Conservation (phyloP, 2,888 invertebrate species). For the Drosophila demipolita region DNA sequence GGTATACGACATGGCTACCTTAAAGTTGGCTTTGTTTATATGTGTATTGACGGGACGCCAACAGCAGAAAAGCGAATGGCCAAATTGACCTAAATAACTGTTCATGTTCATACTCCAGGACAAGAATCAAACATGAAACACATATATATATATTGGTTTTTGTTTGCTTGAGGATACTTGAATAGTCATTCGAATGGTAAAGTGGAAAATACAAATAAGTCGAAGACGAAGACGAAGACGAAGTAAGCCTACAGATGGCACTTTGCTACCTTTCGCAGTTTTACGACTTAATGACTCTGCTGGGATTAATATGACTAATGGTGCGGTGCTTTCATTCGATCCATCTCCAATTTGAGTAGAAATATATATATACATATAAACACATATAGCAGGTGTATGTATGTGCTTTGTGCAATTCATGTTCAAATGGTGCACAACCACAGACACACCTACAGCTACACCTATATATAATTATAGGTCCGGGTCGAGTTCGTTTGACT, state of each 20-base stretch:
- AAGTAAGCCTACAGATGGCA: constrained; percentile 31
- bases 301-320: constrained; percentile 82
- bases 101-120: constrained; percentile 8
- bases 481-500: constrained; percentile 40
- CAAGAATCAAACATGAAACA: not conserved
- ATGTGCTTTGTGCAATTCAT: constrained; percentile 73
- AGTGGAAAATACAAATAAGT: not conserved
- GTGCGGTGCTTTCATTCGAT: constrained; percentile 69
- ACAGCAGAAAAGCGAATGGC: constrained; percentile 16
- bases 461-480: constrained; percentile 65
- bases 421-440: constrained; percentile 50
- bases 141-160: not conserved
- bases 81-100: constrained; percentile 51
- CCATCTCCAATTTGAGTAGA: constrained; percentile 26
- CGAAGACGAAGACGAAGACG: not conserved
- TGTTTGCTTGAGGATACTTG: constrained; percentile 41
- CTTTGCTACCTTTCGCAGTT: constrained; percentile 65
- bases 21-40: constrained; percentile 35
- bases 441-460: constrained; percentile 22
- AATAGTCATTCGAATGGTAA: constrained; percentile 33
- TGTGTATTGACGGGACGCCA: constrained; percentile 48
- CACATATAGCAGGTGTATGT: constrained; percentile 1
- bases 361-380: not conserved
- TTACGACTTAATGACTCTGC: constrained; percentile 81
- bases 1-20: constrained; percentile 44